Conservation (phyloP, 2,113 vertebrate species). For the Brienomyrus brachyistius region DNA sequence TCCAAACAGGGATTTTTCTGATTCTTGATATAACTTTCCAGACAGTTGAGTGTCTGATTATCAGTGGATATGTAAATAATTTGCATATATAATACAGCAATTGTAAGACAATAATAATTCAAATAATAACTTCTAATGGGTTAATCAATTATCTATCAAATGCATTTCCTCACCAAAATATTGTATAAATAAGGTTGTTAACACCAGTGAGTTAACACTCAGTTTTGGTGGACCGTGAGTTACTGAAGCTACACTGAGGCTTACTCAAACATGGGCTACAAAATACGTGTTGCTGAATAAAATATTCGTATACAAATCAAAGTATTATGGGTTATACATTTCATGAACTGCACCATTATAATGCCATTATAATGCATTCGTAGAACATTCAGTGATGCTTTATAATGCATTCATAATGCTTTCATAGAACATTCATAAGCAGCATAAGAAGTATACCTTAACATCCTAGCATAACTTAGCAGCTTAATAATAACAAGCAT, state of each 20-base stretch:
- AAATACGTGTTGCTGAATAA: too few relatives aligned
- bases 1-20: background rate
- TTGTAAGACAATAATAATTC: background rate
- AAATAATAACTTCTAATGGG: background rate
- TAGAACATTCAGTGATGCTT: too few relatives aligned
- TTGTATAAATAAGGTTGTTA: background rate
- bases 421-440: too few relatives aligned
- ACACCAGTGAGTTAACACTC: background rate
- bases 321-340: too few relatives aligned
- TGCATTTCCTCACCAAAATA: background rate
- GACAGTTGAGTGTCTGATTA: background rate
- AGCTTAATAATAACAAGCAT: background rate
- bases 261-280: too few relatives aligned
- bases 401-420: too few relatives aligned
- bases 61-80: background rate
- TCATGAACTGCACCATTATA: too few relatives aligned
- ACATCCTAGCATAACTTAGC: background rate
- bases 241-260: too few relatives aligned
- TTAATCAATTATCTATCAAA: background rate
- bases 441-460: background rate
- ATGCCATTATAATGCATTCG: too few relatives aligned
- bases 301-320: too few relatives aligned
- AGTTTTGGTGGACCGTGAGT: background rate
- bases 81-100: background rate
- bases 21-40: background rate